Evolutionary conservation across 2,888 invertebrate species (phyloP), one percentile per base, ranked within the genome.

Genomic region (Zeuzera pyrina): DNA sequence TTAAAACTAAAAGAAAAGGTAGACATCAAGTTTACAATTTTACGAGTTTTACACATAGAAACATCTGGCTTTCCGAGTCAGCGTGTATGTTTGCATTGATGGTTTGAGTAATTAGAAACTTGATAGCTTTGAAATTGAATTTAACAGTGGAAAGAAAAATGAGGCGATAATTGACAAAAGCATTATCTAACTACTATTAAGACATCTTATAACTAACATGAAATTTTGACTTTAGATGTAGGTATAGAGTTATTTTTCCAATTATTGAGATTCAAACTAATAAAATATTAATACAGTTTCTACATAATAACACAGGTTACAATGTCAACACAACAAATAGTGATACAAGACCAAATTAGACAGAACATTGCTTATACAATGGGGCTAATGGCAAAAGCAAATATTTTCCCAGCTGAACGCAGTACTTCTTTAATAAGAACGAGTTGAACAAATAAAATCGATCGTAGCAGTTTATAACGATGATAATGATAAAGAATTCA

Each of bases 11-110:
- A 63, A 62, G 59, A 65, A 69, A 72, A 69, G 73, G 68, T 73
- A 73, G 62, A 54, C 55, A 51, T 48, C 47, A 36, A 49, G 52
- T 47, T 56, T 54, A 65, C 51, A 57, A 67, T 65, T 59, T 47
- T 52, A 67, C 70, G 61, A 62, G 62, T 65, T 63, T 58, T 55
- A 63, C 58, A 58, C 54, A 60, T 54, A 67, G 63, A 60, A 58
- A 63, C 60, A 63, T 65, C 57, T 60, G 54, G 66, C 61, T 71
- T 70, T 68, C 67, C 57, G 65, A n/a, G n/a, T n/a, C n/a, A n/a
- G n/a, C n/a, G n/a, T n/a, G n/a, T n/a, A n/a, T n/a, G n/a, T n/a
- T n/a, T n/a, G n/a, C n/a, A n/a, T n/a, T n/a, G n/a, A n/a, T n/a
- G 61, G 54, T 52, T 49, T 48, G 42, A 49, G 59, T 57, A 61